Evolutionary conservation across 64 coral and sea anemone species (phyloP).

Genomic region (Pocillopora verrucosa): DNA sequence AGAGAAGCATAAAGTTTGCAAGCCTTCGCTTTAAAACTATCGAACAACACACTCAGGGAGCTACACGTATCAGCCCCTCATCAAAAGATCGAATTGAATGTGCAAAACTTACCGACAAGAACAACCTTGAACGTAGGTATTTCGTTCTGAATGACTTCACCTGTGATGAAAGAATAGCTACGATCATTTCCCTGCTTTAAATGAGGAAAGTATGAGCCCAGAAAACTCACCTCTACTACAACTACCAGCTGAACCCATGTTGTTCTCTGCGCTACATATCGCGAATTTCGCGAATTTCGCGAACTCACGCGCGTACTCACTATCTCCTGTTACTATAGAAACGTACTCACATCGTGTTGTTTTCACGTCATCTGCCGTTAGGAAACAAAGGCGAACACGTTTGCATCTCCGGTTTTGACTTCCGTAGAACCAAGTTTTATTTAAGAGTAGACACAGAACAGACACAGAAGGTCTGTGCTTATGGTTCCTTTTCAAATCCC

Average conservation of each 20-base stretch:
- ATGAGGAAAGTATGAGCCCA: background rate
- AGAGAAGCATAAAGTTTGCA: too few relatives aligned
- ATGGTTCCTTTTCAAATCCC: too few relatives aligned
- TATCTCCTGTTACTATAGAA: background rate
- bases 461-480: too few relatives aligned
- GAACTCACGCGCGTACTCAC: background rate
- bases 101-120: constrained; percentile 81
- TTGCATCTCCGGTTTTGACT: too few relatives aligned
- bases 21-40: background rate
- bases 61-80: background rate
- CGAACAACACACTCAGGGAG: background rate
- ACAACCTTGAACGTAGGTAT: constrained; percentile 89
- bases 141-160: constrained; percentile 55
- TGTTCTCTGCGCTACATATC: background rate
- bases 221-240: constrained; percentile 6
- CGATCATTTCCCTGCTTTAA: background rate
- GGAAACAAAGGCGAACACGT: too few relatives aligned
- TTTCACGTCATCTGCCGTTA: too few relatives aligned
- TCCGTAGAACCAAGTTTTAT: too few relatives aligned
- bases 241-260: constrained; percentile 1
- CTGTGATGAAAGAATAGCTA: constrained; percentile 12
- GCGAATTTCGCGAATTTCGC: constrained; percentile 1
- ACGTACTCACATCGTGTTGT: background rate
- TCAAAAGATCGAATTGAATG: background rate
- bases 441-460: too few relatives aligned